A percentile compares a stretch with the other conserved stretches of the same genome.
These are phyloP conservation scores for Caenorhabditis elegans DNA, from an alignment of 1,140 invertebrate genomes.

Conservation along the genomic window WBcel235 BX284604.4:9430001-9430500, in stretches of 20 bases:
- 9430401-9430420: too few species aligned
- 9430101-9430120: too few species aligned
- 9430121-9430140: too few species aligned
- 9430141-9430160: too few species aligned
- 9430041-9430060: too few species aligned
- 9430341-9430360: background rate
- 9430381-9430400: background rate
- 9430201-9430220: background rate
- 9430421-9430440: background rate
- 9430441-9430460: background rate
- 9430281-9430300: constrained; percentile 21
- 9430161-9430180: too few species aligned
- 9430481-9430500: too few species aligned
- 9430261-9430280: background rate
- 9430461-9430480: too few species aligned
- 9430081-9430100: too few species aligned
- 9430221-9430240: constrained; percentile 9
- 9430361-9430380: background rate
- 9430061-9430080: too few species aligned
- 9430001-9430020: too few species aligned
- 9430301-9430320: background rate
- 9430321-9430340: background rate
- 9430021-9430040: too few species aligned
- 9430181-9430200: background rate
- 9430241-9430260: background rate